Conservation (phyloP, 2,113 vertebrate species). For the Ploceus nigricollis region DNA sequence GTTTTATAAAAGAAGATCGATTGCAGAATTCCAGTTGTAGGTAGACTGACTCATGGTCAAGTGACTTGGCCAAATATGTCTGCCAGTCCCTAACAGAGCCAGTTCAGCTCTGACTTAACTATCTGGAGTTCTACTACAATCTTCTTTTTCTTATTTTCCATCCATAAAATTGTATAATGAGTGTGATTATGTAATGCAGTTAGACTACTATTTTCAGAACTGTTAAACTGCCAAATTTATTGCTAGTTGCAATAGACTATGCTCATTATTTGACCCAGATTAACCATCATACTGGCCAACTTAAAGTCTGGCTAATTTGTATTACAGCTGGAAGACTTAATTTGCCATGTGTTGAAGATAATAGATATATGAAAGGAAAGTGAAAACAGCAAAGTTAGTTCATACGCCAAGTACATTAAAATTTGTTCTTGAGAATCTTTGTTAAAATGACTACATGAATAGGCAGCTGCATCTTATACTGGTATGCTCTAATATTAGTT, state of each 20-base stretch:
- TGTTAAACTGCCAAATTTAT: background rate
- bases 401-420: background rate
- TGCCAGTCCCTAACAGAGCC: background rate
- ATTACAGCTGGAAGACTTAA: background rate
- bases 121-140: background rate
- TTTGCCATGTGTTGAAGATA: background rate
- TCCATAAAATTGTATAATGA: background rate
- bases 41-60: background rate
- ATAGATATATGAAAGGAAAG: background rate
- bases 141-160: background rate
- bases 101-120: background rate
- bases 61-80: background rate
- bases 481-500: background rate
- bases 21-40: background rate
- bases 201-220: background rate
- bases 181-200: background rate
- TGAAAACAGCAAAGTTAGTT: background rate
- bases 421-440: background rate
- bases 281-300: background rate
- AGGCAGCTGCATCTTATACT: background rate
- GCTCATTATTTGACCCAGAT: background rate
- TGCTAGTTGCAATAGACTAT: background rate
- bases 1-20: background rate
- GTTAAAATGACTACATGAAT: accelerated
- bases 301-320: background rate